A percentile compares a stretch with the other conserved stretches of the same genome.
Evolutionary conservation across 2,888 invertebrate genomes (phyloP).

Genomic region (Conchocele bisecta): DNA sequence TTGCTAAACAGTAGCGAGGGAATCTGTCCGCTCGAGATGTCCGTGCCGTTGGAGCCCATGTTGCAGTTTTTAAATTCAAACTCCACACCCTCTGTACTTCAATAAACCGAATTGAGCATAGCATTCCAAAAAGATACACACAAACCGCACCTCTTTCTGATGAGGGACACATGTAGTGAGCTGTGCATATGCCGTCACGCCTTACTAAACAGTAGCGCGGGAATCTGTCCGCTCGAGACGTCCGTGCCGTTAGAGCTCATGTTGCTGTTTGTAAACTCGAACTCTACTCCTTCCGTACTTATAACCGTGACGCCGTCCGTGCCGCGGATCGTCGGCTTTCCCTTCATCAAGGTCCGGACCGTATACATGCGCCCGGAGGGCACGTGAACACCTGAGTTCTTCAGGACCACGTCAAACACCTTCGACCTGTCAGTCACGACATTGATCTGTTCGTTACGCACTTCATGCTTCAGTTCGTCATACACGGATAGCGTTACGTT

Average conservation of each 20-base stretch:
- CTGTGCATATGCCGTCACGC: neutral
- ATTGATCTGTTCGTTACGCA: slow-evolving; percentile 8
- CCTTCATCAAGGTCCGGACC: slow-evolving; percentile 21
- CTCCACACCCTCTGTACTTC: slow-evolving; percentile 30
- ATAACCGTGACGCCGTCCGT: slow-evolving; percentile 23
- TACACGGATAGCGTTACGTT: slow-evolving; percentile 20
- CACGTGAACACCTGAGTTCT: slow-evolving; percentile 18
- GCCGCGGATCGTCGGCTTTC: slow-evolving; percentile 36
- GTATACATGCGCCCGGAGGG: slow-evolving; percentile 25
- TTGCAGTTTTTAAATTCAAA: slow-evolving; percentile 51
- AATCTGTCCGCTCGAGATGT: slow-evolving; percentile 48
- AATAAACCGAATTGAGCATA: no score
- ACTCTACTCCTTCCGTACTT: slow-evolving; percentile 25
- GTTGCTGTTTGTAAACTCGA: slow-evolving; percentile 49
- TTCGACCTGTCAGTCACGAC: slow-evolving; percentile 14
- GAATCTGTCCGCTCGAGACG: slow-evolving; percentile 49
- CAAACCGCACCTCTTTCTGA: no score
- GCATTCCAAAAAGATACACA: no score
- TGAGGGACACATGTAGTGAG: no score
- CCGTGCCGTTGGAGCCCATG: slow-evolving; percentile 52
- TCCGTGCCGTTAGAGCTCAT: slow-evolving; percentile 54
- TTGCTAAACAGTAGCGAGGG: slow-evolving; percentile 46
- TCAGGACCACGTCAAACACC: slow-evolving; percentile 39
- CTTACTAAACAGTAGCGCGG: slow-evolving; percentile 40
- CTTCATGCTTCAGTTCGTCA: slow-evolving; percentile 21